These are phyloP conservation scores for Brachypalpus laphriformis DNA, from an alignment of 2,888 invertebrate genomes.

Conservation along the genomic window DNA sequence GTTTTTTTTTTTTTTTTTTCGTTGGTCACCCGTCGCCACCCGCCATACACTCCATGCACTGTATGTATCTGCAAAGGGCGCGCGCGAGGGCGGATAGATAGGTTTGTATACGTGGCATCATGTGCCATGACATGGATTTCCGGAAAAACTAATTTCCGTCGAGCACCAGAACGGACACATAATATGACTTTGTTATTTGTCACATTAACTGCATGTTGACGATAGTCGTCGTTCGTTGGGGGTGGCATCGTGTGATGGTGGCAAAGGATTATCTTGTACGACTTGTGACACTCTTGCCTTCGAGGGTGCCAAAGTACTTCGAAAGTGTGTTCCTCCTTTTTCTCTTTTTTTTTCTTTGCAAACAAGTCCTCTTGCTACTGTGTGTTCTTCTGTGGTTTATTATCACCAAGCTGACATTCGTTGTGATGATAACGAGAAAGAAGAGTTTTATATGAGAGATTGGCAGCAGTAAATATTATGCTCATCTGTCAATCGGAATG, in stretches of 20 bases:
- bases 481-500: constrained; percentile 39
- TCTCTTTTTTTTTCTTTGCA: background rate
- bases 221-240: constrained; percentile 36
- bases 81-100: constrained; percentile 32
- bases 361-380: background rate
- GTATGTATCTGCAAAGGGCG: constrained; percentile 20
- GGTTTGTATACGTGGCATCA: constrained; percentile 52
- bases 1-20: constrained; percentile 8
- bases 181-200: constrained; percentile 73
- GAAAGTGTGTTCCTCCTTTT: background rate
- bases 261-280: constrained; percentile 63
- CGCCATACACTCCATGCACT: background rate
- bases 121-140: constrained; percentile 71
- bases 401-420: constrained; percentile 48
- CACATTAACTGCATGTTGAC: constrained; percentile 73
- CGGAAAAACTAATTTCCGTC: constrained; percentile 73
- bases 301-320: constrained; percentile 35
- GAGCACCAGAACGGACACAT: constrained; percentile 69
- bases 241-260: background rate
- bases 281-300: constrained; percentile 60
- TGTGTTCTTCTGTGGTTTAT: constrained; percentile 64
- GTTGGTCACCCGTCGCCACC: background rate
- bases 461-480: constrained; percentile 48
- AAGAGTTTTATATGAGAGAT: constrained; percentile 25
- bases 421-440: constrained; percentile 34